Evolutionary conservation across 2,888 invertebrate species (phyloP).

Genomic region (Rhingia rostrata): DNA sequence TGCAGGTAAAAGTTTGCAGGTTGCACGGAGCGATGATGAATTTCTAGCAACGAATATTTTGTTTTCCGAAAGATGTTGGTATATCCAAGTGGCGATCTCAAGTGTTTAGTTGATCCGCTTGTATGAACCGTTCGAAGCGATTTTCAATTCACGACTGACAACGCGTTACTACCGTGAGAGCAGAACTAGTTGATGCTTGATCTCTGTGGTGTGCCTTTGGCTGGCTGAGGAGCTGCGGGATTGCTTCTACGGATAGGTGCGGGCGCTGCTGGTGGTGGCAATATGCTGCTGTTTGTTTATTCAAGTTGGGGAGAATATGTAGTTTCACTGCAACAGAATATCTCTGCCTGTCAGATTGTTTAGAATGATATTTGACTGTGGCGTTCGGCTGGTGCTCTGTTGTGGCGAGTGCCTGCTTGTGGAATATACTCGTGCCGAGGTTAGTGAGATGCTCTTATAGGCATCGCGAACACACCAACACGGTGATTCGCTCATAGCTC

Average conservation of each 20-base stretch:
- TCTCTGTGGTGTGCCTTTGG: constrained; percentile 37
- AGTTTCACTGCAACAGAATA: constrained; percentile 46
- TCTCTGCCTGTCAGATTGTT: constrained; percentile 58
- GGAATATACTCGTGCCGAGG: constrained; percentile 62
- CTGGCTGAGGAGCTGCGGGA: constrained; percentile 16
- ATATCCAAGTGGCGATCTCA: constrained; percentile 2
- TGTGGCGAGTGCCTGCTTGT: constrained; percentile 59
- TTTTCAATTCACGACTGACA: constrained; percentile 62
- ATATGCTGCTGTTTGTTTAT: constrained; percentile 62
- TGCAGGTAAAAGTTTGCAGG: constrained; percentile 21
- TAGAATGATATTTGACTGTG: constrained; percentile 60
- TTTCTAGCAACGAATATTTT: neutral
- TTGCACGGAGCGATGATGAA: constrained; percentile 60
- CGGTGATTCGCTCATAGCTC: too few species aligned
- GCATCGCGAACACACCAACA: constrained; percentile 46
- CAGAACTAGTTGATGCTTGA: constrained; percentile 39
- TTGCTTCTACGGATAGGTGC: constrained; percentile 21
- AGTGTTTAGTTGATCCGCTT: constrained; percentile 3
- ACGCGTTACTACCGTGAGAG: constrained; percentile 18
- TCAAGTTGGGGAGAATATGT: constrained; percentile 38
- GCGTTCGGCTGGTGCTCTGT: constrained; percentile 59
- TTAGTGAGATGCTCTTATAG: constrained; percentile 72
- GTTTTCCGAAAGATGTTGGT: neutral
- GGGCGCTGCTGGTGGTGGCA: constrained; percentile 35
- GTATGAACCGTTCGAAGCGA: constrained; percentile 52